Conservation (phyloP, 2,888 invertebrate species). For the Xestia ashworthii region DNA sequence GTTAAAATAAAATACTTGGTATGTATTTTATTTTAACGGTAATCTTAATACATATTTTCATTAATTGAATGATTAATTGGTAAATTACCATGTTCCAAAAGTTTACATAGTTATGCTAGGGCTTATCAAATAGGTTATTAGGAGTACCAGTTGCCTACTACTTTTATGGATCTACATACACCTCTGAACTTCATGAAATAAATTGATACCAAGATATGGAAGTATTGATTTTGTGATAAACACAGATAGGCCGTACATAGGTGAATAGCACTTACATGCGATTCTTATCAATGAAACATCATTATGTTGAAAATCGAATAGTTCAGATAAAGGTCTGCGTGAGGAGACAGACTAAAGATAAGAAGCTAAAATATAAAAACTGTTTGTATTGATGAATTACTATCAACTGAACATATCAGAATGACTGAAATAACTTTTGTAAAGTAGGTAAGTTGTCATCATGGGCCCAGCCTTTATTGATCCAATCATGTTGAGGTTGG, state of each 20-base stretch:
- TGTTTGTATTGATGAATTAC: constrained; percentile 1
- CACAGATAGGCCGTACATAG: neutral
- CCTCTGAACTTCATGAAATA: neutral
- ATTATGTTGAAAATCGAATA: neutral
- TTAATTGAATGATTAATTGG: neutral
- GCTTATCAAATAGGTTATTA: neutral
- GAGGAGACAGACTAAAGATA: constrained; percentile 34
- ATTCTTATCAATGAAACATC: constrained; percentile 17
- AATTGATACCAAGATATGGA: neutral
- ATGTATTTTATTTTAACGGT: neutral
- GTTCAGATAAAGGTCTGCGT: constrained; percentile 58
- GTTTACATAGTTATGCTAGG: neutral
- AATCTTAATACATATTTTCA: neutral
- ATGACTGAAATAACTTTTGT: neutral
- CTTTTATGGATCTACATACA: neutral
- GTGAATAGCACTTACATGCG: neutral
- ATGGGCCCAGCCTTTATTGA: neutral
- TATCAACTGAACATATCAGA: neutral
- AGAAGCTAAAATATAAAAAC: neutral
- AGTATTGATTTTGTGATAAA: constrained; percentile 17
- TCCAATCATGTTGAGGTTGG: neutral
- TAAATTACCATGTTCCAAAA: neutral
- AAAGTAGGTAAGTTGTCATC: neutral
- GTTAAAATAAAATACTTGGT: too few relatives aligned
- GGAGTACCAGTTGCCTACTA: neutral